These are phyloP conservation scores for Ectemnius continuus DNA, from an alignment of 2,888 invertebrate species.

Conservation along the genomic window DNA sequence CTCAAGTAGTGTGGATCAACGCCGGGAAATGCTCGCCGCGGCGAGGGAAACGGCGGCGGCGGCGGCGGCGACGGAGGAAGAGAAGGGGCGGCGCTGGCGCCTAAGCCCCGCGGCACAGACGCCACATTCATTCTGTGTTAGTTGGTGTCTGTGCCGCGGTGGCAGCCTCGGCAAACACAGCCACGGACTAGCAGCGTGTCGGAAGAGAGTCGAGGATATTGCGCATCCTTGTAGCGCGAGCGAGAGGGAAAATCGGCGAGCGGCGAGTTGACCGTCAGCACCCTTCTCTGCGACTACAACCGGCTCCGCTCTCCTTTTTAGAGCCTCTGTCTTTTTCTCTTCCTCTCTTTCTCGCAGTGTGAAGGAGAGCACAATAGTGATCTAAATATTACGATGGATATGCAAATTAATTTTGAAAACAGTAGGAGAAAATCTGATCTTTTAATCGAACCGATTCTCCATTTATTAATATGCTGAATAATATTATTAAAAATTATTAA, in stretches of 20 bases:
- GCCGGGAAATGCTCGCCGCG: conserved; percentile 57
- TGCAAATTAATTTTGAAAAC: too few relatives aligned
- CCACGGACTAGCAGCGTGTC: background rate
- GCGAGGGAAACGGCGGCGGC: conserved; percentile 48
- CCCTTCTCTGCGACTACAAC: conserved; percentile 10
- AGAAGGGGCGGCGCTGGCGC: conserved; percentile 58
- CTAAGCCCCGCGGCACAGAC: conserved; percentile 65
- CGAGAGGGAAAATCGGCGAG: conserved; percentile 31
- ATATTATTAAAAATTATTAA: too few relatives aligned
- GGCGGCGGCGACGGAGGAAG: conserved; percentile 40
- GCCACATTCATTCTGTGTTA: conserved; percentile 43
- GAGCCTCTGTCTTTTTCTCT: background rate
- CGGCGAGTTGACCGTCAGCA: conserved; percentile 25
- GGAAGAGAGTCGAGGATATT: background rate
- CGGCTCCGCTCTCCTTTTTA: conserved; percentile 44
- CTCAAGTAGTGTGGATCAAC: conserved; percentile 49
- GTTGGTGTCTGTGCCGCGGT: conserved; percentile 40
- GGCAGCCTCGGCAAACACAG: conserved; percentile 10
- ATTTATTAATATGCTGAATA: too few relatives aligned
- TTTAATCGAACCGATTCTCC: too few relatives aligned
- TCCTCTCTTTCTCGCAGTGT: conserved; percentile 23
- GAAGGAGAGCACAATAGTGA: too few relatives aligned
- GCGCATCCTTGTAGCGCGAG: conserved; percentile 18
- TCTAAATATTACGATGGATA: too few relatives aligned
- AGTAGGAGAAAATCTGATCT: too few relatives aligned